Conservation (phyloP, 1,140 invertebrate genomes). For the Melanaphis sacchari region DNA sequence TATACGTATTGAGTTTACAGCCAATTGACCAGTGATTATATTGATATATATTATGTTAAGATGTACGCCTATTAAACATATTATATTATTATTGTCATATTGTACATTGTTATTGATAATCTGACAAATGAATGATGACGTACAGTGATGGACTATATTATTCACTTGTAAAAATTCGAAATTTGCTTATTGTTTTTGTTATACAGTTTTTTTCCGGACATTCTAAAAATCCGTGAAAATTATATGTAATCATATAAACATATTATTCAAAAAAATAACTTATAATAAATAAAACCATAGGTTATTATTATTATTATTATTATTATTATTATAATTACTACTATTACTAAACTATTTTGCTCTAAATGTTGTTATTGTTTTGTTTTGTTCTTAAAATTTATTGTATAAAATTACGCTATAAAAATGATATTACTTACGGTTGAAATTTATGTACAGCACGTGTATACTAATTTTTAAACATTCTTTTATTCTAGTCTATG, state of each 20-base stretch:
- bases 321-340: slow-evolving; percentile 8
- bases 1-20: neutral
- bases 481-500: slow-evolving; percentile 29
- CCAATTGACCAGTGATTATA: neutral
- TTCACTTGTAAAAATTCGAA: neutral
- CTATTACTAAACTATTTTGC: slow-evolving; percentile 37
- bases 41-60: neutral
- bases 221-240: neutral
- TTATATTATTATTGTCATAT: neutral
- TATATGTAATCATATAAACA: neutral
- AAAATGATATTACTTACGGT: slow-evolving; percentile 43
- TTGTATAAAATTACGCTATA: slow-evolving; percentile 43
- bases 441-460: slow-evolving; percentile 54
- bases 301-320: neutral
- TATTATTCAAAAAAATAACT: neutral
- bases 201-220: neutral
- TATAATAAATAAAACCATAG: slow-evolving; percentile 25
- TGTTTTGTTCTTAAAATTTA: neutral
- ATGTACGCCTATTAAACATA: neutral
- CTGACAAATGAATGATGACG: neutral
- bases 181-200: neutral
- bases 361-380: slow-evolving; percentile 45
- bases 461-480: slow-evolving; percentile 53
- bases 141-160: neutral
- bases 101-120: neutral